Evolutionary conservation across 2,113 vertebrate species (phyloP).

Genomic region (Laticauda laticaudata): DNA sequence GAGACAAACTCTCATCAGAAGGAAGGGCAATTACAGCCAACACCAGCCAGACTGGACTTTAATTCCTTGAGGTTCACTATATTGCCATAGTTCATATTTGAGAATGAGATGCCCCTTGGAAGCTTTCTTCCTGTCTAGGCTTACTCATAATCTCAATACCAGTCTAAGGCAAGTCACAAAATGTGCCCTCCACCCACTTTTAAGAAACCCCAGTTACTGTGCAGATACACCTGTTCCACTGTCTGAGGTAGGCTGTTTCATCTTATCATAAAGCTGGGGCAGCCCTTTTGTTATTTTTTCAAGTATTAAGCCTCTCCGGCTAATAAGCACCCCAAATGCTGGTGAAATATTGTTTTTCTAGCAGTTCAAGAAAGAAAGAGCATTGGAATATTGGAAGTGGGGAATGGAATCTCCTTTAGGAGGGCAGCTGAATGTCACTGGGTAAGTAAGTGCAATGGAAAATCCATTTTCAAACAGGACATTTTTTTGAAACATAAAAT

Average conservation of each 20-base stretch:
- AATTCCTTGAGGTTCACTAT: not conserved
- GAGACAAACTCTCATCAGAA: conserved; percentile 11
- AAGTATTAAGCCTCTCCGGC: not conserved
- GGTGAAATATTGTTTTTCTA: not conserved
- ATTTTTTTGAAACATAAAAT: not conserved
- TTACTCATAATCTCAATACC: not conserved
- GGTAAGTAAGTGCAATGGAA: not conserved
- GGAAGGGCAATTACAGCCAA: not conserved
- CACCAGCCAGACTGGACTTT: conserved; percentile 10
- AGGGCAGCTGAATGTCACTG: not conserved
- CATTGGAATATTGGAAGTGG: not conserved
- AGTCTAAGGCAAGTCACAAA: not conserved
- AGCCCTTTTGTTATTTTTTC: not conserved
- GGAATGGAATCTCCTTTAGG: not conserved
- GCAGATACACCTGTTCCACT: not conserved
- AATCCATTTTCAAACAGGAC: not conserved
- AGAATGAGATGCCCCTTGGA: not conserved
- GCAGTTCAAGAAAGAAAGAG: not conserved
- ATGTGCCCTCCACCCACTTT: not conserved
- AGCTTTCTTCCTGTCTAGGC: not conserved
- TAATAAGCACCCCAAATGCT: too few relatives aligned
- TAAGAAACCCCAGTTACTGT: not conserved
- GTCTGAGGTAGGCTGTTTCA: not conserved
- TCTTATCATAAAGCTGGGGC: not conserved
- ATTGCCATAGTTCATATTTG: not conserved